phyloP scores from a whole-genome alignment of 2,113 vertebrate genomes.

The Corythornis cristatus region DNA sequence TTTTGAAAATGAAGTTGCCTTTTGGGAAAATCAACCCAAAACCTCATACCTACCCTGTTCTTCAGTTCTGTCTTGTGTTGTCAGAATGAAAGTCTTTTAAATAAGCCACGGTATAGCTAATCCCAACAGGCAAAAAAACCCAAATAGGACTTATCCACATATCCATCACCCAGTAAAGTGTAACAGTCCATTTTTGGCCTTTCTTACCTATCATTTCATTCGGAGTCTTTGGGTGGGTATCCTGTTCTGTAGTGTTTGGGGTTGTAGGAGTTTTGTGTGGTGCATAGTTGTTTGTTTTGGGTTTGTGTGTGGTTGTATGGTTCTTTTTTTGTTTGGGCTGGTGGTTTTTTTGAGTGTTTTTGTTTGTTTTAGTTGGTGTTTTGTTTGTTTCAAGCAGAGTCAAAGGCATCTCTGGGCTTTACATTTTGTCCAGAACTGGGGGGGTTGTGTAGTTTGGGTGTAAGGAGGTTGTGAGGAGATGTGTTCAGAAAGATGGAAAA shows the following conservation, averaged over 20 bases:
- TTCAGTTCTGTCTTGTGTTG: neutral
- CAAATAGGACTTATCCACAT: neutral
- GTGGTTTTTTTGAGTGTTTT: neutral
- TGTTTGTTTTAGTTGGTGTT: neutral
- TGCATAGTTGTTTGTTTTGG: neutral
- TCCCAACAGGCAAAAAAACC: neutral
- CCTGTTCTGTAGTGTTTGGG: neutral
- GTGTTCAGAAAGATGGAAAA: neutral
- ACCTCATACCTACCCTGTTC: neutral
- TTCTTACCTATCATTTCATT: neutral
- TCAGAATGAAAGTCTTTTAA: neutral
- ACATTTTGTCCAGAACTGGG: neutral
- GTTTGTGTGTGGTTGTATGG: neutral
- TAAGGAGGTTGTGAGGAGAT: neutral
- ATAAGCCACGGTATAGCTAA: neutral
- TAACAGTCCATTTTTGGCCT: neutral
- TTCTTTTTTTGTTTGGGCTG: neutral
- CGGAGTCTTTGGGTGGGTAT: neutral
- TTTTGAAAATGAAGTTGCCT: neutral
- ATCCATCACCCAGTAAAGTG: neutral
- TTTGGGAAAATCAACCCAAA: neutral
- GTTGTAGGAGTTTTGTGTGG: fast-evolving
- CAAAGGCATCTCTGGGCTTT: neutral
- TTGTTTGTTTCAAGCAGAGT: neutral
- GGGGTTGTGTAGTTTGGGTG: neutral